A percentile compares a stretch with the other conserved stretches of the same genome.
Conservation (phyloP, 1,140 invertebrate species). For the Leptestheria dahalacensis region DNA sequence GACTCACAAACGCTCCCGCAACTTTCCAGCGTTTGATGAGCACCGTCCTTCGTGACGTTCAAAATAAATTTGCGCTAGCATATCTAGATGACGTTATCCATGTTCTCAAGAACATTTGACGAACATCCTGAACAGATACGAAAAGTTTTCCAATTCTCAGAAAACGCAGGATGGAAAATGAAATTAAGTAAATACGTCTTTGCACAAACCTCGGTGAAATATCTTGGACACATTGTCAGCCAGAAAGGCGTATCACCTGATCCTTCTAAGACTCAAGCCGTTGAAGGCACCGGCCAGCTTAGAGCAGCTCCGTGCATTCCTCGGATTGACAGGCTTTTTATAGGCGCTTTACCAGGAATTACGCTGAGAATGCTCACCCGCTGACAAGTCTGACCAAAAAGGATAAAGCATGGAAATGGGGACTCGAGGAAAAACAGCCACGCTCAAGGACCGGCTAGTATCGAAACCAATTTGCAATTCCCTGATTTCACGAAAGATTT, state of each 20-base stretch:
- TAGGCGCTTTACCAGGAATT: slow-evolving; percentile 14
- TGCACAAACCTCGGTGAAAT: slow-evolving; percentile 19
- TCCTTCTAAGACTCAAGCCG: slow-evolving; percentile 17
- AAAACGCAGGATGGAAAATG: slow-evolving; percentile 4
- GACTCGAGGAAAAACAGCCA: slow-evolving; percentile 12
- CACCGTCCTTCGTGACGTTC: slow-evolving; percentile 21
- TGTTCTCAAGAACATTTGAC: slow-evolving; percentile 23
- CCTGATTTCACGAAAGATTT: slow-evolving; percentile 23
- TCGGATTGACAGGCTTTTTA: slow-evolving; percentile 17
- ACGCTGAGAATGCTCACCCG: slow-evolving; percentile 12
- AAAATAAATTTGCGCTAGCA: slow-evolving; percentile 18
- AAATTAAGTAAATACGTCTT: slow-evolving; percentile 26
- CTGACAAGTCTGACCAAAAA: slow-evolving; percentile 8
- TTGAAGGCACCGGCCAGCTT: slow-evolving; percentile 5
- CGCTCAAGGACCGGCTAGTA: slow-evolving; percentile 20
- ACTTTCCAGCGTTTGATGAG: slow-evolving; percentile 30
- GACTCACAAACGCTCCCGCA: slow-evolving; percentile 28
- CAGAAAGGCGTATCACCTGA: slow-evolving; percentile 19
- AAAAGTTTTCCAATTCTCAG: slow-evolving; percentile 23
- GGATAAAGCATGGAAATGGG: slow-evolving; percentile 17
- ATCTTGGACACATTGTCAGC: slow-evolving; percentile 22
- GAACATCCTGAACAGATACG: slow-evolving; percentile 26
- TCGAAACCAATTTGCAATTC: slow-evolving; percentile 21
- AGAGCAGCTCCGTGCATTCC: slow-evolving; percentile 14
- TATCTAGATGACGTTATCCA: slow-evolving; percentile 34